phyloP scores from a whole-genome alignment of 2,888 invertebrate genomes.

The Drosophila neonasuta region DNA sequence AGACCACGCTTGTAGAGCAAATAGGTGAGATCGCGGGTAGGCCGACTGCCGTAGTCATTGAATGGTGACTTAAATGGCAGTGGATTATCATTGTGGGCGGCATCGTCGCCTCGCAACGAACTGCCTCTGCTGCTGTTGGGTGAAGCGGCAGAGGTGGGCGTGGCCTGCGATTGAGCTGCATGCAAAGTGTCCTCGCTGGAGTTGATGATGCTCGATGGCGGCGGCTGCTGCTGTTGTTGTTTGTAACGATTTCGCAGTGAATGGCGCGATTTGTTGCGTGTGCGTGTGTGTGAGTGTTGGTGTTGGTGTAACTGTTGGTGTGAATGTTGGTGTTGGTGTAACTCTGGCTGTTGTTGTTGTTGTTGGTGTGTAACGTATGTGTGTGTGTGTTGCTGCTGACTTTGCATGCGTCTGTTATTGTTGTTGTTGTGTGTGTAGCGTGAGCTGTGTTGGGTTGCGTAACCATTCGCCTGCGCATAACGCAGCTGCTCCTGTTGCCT shows the following conservation, averaged over 20 bases:
- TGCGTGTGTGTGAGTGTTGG: conserved; percentile 20
- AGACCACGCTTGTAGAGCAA: conserved; percentile 63
- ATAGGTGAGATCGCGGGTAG: conserved; percentile 62
- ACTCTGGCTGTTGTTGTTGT: conserved; percentile 10
- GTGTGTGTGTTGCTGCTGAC: conserved; percentile 18
- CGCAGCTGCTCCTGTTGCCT: conserved; percentile 33
- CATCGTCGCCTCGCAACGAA: background rate
- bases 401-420: conserved; percentile 16
- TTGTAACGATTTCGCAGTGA: conserved; percentile 19
- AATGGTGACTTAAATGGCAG: conserved; percentile 67
- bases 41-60: conserved; percentile 66
- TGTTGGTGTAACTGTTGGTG: conserved; percentile 11
- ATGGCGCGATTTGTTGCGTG: conserved; percentile 24
- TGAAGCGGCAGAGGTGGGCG: conserved; percentile 23
- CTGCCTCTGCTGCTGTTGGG: conserved; percentile 8
- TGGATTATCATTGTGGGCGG: conserved; percentile 34
- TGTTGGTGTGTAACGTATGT: conserved; percentile 15
- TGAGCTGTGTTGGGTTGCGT: conserved; percentile 9
- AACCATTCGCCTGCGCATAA: conserved; percentile 11
- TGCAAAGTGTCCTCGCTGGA: conserved; percentile 67
- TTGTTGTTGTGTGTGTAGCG: conserved; percentile 20
- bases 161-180: conserved; percentile 40
- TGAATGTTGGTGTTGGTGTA: conserved; percentile 7
- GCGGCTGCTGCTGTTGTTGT: background rate
- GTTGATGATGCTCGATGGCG: conserved; percentile 41